phyloP scores from a whole-genome alignment of 2,113 vertebrate genomes.

The Acanthisitta chloris region DNA sequence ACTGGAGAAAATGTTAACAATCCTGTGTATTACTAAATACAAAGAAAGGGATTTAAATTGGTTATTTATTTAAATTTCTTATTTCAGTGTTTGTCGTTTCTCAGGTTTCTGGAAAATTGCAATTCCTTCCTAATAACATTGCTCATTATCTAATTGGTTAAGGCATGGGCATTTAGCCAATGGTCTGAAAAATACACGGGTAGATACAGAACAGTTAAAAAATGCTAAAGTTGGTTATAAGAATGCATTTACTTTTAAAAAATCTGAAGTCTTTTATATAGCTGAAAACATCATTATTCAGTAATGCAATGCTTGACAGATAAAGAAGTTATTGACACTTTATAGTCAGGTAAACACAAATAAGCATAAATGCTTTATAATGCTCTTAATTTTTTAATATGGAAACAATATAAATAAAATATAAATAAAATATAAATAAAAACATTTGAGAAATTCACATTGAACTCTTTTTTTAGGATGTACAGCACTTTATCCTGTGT shows the following conservation, averaged over 20 bases:
- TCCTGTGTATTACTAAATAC: not conserved
- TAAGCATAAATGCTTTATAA: not conserved
- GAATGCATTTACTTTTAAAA: not conserved
- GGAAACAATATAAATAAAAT: not conserved
- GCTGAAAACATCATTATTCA: not conserved
- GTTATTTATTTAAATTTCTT: not conserved
- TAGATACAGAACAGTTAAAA: not conserved
- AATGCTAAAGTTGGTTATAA: not conserved
- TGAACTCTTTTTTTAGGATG: rapidly evolving
- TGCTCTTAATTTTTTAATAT: not conserved
- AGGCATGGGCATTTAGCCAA: not conserved
- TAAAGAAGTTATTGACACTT: not conserved
- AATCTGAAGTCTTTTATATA: not conserved
- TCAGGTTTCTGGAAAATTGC: not conserved
- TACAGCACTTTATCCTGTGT: not conserved
- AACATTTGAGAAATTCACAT: not conserved
- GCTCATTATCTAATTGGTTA: not conserved
- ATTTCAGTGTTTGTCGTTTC: not conserved
- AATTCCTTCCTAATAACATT: not conserved
- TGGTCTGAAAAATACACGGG: not conserved
- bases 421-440: too few relatives aligned
- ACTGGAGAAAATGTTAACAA: not conserved
- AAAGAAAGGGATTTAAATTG: not conserved
- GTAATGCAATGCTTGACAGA: not conserved
- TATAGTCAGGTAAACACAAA: not conserved